phyloP scores from a whole-genome alignment of 2,113 vertebrate genomes.

The Bambusicola thoracicus region DNA sequence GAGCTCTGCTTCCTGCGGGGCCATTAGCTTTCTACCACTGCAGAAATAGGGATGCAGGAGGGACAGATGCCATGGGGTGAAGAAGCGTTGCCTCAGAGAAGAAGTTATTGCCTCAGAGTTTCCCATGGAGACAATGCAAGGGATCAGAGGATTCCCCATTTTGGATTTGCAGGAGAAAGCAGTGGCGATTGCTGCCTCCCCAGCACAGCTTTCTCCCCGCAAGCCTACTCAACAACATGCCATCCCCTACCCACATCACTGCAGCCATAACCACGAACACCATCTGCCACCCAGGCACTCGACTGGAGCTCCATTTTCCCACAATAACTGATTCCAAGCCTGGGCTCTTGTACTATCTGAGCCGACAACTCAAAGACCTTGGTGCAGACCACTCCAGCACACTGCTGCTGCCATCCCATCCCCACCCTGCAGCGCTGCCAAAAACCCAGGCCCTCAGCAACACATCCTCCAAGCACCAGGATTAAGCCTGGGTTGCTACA shows the following conservation, averaged over 20 bases:
- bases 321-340: background rate
- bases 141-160: background rate
- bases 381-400: background rate
- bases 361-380: background rate
- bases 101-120: background rate
- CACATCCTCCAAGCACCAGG: background rate
- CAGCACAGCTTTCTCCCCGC: background rate
- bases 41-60: background rate
- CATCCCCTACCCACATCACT: background rate
- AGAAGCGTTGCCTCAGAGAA: background rate
- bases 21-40: background rate
- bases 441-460: background rate
- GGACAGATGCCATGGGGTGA: background rate
- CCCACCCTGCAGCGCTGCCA: background rate
- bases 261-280: background rate
- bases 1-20: background rate
- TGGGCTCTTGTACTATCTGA: background rate
- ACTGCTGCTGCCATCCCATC: background rate
- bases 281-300: fast-evolving
- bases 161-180: background rate
- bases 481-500: slow-evolving; percentile 48
- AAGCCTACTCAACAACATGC: fast-evolving
- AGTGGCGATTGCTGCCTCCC: background rate
- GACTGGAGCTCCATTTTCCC: background rate
- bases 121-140: background rate